Base-by-base conservation (phyloP, 1,140 invertebrate species). In the Rhizoglyphus robini region DNA sequence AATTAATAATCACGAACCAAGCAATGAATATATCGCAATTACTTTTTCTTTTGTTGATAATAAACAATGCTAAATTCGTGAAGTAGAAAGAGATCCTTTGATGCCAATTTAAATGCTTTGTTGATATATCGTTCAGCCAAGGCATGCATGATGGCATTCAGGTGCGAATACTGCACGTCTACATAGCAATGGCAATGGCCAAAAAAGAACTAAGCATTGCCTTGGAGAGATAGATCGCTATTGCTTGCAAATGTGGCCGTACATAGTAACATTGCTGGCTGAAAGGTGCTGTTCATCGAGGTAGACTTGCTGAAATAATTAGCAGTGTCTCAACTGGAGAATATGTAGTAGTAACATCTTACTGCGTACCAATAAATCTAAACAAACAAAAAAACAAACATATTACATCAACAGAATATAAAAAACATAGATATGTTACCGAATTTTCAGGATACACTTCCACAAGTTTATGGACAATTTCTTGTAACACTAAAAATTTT, bases 161-260 rank as follows among this genome's bases (percentile, higher is more conserved):
- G 93, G 13, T 96, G 76, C 0, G 90, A 89, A 77, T 94, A 96
- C 76, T 98, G 93, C 20, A 97, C 81, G 3, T 91, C 94, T 57
- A 97, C 92, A 73, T 97, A 97, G 78, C 62, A 90, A 76, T 0
- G 90, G 90, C 69, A 95, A n/a, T n/a, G n/a, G n/a, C n/a, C n/a
- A n/a, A 77, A 77, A 93, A 89, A 72, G 89, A 92, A 0, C 85
- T 85, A 78, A 83, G 84, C 84, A 88, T 87, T 29, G 87, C 74
- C 72, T 88, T 84, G 8, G 83, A 84, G 15, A 87, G 87, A 78
- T 97, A 98, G 0, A 93, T 92, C 1, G 93, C 92, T 88, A 96
- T 96, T 4, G 94, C 94, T 75, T 97, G 94, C 75, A 97, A 94
- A 74, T 97, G 94, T 98, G 94, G 3, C 93, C 94, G 78, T 93